Conservation (phyloP, 2,888 invertebrate species). For the Alcis repandata region DNA sequence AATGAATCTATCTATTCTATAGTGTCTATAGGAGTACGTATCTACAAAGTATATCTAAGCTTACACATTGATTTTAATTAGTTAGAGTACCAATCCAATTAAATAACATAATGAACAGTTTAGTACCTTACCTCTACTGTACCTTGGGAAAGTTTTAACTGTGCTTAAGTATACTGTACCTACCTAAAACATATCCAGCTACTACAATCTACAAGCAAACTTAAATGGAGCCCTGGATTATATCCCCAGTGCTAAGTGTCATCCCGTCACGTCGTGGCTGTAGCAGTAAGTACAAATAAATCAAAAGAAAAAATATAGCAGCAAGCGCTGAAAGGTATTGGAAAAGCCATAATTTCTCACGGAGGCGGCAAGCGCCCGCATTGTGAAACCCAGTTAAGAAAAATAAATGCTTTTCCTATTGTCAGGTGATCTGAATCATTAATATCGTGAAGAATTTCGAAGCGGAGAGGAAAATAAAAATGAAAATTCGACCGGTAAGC, state of each 20-base stretch:
- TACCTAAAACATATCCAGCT: too few relatives aligned
- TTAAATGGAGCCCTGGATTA: neutral
- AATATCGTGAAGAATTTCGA: constrained; percentile 58
- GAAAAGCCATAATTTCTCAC: constrained; percentile 32
- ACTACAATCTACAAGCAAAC: too few relatives aligned
- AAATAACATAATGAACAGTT: too few relatives aligned
- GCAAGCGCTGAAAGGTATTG: constrained; percentile 32
- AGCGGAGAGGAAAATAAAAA: constrained; percentile 55
- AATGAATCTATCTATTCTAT: too few relatives aligned
- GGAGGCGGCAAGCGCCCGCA: constrained; percentile 42
- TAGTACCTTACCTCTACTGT: too few relatives aligned
- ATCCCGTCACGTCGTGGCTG: constrained; percentile 1
- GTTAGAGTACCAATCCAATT: too few relatives aligned
- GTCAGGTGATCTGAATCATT: constrained; percentile 66
- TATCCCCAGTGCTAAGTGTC: neutral
- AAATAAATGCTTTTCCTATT: constrained; percentile 65
- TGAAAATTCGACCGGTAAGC: constrained; percentile 44
- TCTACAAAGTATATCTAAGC: too few relatives aligned
- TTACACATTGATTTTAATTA: too few relatives aligned
- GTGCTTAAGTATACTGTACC: too few relatives aligned
- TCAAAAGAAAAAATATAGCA: constrained; percentile 20
- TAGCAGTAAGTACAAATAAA: constrained; percentile 2
- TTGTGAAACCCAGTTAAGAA: constrained; percentile 57
- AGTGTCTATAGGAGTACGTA: too few relatives aligned
- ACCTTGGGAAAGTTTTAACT: too few relatives aligned